Evolutionary conservation across 2,888 invertebrate genomes (phyloP), one percentile per base, ranked within the genome.

Genomic region (Pseudanteris insignis): DNA sequence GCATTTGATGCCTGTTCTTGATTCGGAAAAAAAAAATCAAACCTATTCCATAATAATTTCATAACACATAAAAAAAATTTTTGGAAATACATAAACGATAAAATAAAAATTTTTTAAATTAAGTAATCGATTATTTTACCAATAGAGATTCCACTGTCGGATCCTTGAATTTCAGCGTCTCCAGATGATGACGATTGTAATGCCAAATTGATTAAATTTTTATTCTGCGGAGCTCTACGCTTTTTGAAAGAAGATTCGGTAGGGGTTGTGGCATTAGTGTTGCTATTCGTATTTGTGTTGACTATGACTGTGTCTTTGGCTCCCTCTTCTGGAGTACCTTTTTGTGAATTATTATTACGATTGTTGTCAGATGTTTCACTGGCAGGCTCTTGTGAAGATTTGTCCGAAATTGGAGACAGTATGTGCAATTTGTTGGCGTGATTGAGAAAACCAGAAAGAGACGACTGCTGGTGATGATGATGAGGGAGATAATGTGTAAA

Each of bases 321-420:
- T 71, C 48, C 81, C 62, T 88, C 88, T 72, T 89, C 90, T 0
- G 90, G 91, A 11, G 90, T 89, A 38, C 87, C 88, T 74, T 89
- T 89, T 74, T 89, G 89, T 0, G 89, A 89, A 72, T 89, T 89
- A 73, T 89, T 89, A 75, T 89, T 88, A 67, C 88, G 87, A 70
- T 89, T 90, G 74, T 91, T 90, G 72, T 91, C 91, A 7, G 90
- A 90, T 11, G 89, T 88, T 79, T 92, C 92, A 4, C 91, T 90
- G 11, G 87, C 89, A 9, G 90, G 91, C 74, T 93, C 93, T 79
- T 91, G 92, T 1, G 92, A 92, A 12, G 92, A 92, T 81, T 92
- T 93, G 80, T 93, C 93, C 53, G 92, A 92, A 72, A 93, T 93
- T 11, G 93, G 93, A 71, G 92, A 93, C 34, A 93, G 83, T 75